Evolutionary conservation across 1,140 invertebrate genomes (phyloP), one percentile per base, ranked within the genome.

Genomic region (Calephelis nemesis): DNA sequence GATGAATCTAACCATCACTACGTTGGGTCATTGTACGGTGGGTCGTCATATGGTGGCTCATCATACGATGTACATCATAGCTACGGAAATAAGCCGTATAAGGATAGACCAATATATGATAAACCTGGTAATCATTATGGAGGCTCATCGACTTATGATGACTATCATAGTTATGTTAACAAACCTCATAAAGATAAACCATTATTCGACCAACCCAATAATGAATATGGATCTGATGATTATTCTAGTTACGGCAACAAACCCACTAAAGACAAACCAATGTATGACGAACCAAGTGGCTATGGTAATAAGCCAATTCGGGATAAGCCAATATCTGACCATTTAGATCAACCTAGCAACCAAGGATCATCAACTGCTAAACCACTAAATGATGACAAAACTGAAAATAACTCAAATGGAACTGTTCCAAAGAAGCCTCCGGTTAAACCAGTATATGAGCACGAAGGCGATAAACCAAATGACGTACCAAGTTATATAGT

Each of bases 361-460:
- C 15, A 30, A 6, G 12, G 47, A 40, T 49, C 63, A 39, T 30
- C 48, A n/a, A 49, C 19, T 39, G 52, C 13, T 42, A 69, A 66
- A 52, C 54, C 60, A 65, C 8, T 48, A 48, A 49, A 77, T 39
- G 65, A 69, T 60, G 54, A 68, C 45, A 72, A 62, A 67, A 71
- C 63, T 12, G 75, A 62, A 70, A 69, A 73, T 62, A 73, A 72
- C 66, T 69, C 74, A 63, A 73, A 66, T 58, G 65, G 52, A 15
- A 71, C 72, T 19, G 60, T 72, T 47, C 62, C 58, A 12, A 65
- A 73, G 19, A 78, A 74, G 40, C 77, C 78, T 10, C 70, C 75
- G 63, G 69, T 85, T 5, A 87, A 80, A 66, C 86, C 88, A 42
- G 87, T 89, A 19, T 89, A 89, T 63, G 88, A 89, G 50, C 75